phyloP scores from a whole-genome alignment of 37 sponge, comb jelly and placozoan species.

The Beroe forskalii region DNA sequence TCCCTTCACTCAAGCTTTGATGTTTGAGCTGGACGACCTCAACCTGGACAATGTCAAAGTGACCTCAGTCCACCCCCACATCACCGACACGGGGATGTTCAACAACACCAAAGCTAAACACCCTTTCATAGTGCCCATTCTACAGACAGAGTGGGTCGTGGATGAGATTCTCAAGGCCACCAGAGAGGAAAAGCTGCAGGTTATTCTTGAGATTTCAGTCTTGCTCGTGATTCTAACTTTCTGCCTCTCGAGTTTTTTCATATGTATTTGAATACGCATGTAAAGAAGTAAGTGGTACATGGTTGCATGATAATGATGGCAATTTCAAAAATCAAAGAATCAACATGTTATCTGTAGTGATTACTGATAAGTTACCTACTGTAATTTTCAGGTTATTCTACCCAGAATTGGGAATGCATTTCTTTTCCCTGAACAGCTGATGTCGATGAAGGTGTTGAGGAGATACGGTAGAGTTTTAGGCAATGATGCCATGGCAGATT shows the following conservation, averaged over 20 bases:
- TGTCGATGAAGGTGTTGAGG: slow-evolving; percentile 18
- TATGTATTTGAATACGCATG: too few relatives aligned
- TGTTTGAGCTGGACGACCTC: slow-evolving; percentile 1
- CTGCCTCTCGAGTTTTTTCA: too few relatives aligned
- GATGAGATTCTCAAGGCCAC: slow-evolving; percentile 49
- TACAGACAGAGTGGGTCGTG: slow-evolving; percentile 44
- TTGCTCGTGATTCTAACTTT: too few relatives aligned
- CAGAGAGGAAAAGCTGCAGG: neutral
- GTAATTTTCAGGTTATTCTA: neutral
- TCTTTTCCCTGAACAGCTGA: neutral
- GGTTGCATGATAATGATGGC: too few relatives aligned
- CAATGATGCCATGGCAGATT: neutral
- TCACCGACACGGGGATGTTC: slow-evolving; percentile 47
- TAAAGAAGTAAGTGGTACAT: too few relatives aligned
- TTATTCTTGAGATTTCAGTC: too few relatives aligned
- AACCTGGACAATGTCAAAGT: neutral
- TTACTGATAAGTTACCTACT: too few relatives aligned
- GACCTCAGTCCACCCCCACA: slow-evolving; percentile 31
- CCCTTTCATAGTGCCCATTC: slow-evolving; percentile 13
- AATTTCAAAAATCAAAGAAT: too few relatives aligned
- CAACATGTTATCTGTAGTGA: too few relatives aligned
- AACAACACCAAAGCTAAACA: slow-evolving; percentile 33
- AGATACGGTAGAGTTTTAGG: neutral
- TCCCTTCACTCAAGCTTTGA: neutral
- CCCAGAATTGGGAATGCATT: neutral